These are phyloP conservation scores for Lepus townsendii DNA, from an alignment of 2,797 vertebrate species.

Conservation along the genomic window DNA sequence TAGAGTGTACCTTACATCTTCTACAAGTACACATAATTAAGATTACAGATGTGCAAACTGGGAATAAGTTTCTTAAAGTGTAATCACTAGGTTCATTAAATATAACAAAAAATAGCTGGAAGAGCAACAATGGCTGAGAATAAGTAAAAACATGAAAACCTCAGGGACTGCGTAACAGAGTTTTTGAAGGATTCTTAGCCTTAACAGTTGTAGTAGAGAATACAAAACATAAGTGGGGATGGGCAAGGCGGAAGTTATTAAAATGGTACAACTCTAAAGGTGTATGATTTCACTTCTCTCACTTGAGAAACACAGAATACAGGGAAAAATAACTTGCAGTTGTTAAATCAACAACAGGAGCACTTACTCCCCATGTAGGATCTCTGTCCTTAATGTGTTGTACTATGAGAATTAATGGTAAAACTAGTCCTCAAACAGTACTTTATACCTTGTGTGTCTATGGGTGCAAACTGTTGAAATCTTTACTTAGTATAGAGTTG, in stretches of 20 bases:
- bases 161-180: neutral
- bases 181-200: neutral
- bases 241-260: neutral
- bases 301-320: too few species aligned
- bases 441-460: too few species aligned
- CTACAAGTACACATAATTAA: conserved; percentile 23
- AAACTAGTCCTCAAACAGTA: too few species aligned
- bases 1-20: neutral
- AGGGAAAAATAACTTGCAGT: neutral
- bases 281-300: neutral
- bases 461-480: too few species aligned
- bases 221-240: neutral
- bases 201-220: neutral
- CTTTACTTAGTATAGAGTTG: too few species aligned
- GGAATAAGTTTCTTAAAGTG: neutral
- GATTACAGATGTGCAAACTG: neutral
- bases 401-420: too few species aligned
- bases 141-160: neutral
- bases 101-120: neutral
- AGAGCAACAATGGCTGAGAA: neutral
- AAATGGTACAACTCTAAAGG: neutral
- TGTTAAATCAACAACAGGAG: too few species aligned
- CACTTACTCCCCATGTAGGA: too few species aligned
- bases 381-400: too few species aligned
- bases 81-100: neutral